Percentiles rank a stretch among this genome's conserved stretches.
phyloP scores from a whole-genome alignment of 2,113 vertebrate species.

The Paradoxurus hermaphroditus region DNA sequence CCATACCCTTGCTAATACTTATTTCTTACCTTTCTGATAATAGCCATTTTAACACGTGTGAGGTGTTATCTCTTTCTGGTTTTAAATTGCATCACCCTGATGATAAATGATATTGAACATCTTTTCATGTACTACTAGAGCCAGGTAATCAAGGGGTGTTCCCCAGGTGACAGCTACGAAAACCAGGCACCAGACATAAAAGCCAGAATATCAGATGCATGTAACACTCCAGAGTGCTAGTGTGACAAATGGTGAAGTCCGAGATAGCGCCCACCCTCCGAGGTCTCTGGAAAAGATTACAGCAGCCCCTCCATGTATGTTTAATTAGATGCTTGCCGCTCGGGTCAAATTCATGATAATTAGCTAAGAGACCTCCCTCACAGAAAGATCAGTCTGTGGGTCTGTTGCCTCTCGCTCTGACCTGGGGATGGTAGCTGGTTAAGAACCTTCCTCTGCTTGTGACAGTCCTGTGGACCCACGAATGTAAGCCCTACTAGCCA shows the following conservation, averaged over 20 bases:
- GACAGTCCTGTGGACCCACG: not conserved
- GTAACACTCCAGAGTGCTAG: not conserved
- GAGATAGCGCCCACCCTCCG: not conserved
- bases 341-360: not conserved
- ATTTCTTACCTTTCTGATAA: not conserved
- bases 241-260: not conserved
- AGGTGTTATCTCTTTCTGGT: not conserved
- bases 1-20: not conserved
- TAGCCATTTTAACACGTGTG: not conserved
- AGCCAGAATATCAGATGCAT: not conserved
- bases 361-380: not conserved
- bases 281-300: not conserved
- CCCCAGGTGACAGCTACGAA: not conserved
- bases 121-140: not conserved
- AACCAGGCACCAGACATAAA: not conserved
- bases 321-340: not conserved
- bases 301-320: not conserved
- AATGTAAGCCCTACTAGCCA: not conserved
- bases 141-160: not conserved
- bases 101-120: not conserved
- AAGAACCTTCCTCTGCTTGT: not conserved
- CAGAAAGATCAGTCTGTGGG: not conserved
- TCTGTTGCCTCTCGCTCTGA: not conserved
- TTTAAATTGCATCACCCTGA: not conserved
- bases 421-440: not conserved